Evolutionary conservation across 2,797 vertebrate species (phyloP).

Genomic region (Gymnopithys bicolor): DNA sequence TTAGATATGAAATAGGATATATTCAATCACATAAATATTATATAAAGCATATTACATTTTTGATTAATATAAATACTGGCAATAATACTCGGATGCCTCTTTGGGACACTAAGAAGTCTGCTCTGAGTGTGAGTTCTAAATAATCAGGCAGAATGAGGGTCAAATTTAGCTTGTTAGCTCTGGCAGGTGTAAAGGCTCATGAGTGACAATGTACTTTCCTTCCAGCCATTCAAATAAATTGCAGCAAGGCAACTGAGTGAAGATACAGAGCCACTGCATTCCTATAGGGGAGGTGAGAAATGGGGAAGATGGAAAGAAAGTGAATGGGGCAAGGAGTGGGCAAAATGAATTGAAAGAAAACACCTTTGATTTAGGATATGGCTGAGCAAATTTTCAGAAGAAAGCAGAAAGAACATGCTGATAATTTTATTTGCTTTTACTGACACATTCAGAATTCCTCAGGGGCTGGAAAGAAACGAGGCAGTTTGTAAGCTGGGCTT

Average conservation of each 20-base stretch:
- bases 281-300: not conserved
- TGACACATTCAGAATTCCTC: slow-evolving; percentile 45
- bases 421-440: slow-evolving; percentile 35
- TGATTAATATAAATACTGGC: not conserved
- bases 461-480: slow-evolving; percentile 1
- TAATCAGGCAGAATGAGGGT: not conserved
- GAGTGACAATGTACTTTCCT: slow-evolving; percentile 16
- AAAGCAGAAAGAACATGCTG: slow-evolving; percentile 8
- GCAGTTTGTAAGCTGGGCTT: slow-evolving; percentile 17
- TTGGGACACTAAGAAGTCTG: not conserved
- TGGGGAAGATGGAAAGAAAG: not conserved
- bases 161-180: not conserved
- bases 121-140: slow-evolving; percentile 5
- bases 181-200: slow-evolving; percentile 17
- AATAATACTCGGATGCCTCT: not conserved
- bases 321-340: not conserved
- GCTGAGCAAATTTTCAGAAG: not conserved
- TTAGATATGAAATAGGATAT: not conserved
- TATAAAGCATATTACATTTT: not conserved
- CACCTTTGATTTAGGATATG: not conserved
- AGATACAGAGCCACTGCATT: not conserved
- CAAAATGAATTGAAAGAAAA: not conserved
- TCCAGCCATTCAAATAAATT: slow-evolving; percentile 3
- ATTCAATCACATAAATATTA: not conserved
- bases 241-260: not conserved